Conservation (phyloP, 2,113 vertebrate species). For the Puffinus mauretanicus region DNA sequence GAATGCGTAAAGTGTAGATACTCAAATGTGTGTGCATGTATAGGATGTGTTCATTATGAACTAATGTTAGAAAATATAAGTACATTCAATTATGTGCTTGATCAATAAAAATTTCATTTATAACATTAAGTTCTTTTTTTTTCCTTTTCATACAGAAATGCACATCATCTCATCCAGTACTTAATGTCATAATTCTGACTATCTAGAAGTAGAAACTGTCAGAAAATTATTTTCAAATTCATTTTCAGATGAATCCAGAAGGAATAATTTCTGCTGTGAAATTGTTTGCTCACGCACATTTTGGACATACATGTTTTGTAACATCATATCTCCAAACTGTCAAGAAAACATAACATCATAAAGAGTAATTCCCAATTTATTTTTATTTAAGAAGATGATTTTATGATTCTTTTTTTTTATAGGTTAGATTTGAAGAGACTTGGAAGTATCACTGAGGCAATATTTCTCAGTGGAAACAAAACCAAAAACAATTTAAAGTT, state of each 20-base stretch:
- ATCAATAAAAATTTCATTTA: background rate
- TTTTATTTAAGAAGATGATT: background rate
- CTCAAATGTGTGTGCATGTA: background rate
- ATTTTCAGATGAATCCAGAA: background rate
- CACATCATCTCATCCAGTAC: background rate
- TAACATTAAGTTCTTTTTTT: background rate
- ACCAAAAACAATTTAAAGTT: background rate
- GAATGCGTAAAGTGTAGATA: background rate
- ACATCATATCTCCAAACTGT: background rate
- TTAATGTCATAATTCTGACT: background rate
- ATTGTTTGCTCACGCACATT: background rate
- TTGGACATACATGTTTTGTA: background rate
- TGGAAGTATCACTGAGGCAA: background rate
- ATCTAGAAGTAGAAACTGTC: background rate
- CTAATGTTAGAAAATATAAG: background rate
- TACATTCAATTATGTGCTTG: background rate
- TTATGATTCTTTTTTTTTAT: background rate
- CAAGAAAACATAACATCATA: background rate
- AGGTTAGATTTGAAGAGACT: background rate
- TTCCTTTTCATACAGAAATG: background rate
- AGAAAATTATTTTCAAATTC: background rate
- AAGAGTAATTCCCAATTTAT: background rate
- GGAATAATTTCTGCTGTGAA: background rate
- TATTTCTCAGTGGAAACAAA: background rate
- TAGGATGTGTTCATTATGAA: background rate